Percentiles rank a stretch among this genome's conserved stretches.
Conservation (phyloP, 2,888 invertebrate species). For the Chrysina gloriosa region DNA sequence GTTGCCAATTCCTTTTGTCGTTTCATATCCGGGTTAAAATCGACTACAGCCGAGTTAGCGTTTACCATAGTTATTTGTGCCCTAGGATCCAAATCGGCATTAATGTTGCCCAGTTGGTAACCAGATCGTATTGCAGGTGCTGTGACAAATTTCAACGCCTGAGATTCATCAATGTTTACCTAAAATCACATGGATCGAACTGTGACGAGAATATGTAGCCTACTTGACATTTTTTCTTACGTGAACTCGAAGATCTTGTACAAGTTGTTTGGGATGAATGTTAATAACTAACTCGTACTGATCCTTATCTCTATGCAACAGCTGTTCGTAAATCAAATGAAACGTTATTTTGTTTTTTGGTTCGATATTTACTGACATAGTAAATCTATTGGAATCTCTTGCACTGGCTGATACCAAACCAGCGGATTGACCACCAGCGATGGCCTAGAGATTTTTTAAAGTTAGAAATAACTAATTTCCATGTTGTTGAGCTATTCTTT, state of each 20-base stretch:
- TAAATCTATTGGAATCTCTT: slow-evolving; percentile 77
- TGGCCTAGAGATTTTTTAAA: slow-evolving; percentile 65
- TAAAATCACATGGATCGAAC: slow-evolving; percentile 41
- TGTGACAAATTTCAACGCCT: slow-evolving; percentile 70
- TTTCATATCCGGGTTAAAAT: slow-evolving; percentile 70
- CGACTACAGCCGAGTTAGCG: slow-evolving; percentile 61
- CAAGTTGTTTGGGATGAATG: slow-evolving; percentile 75
- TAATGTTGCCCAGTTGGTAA: slow-evolving; percentile 71
- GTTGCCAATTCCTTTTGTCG: slow-evolving; percentile 70
- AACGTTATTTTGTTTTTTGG: slow-evolving; percentile 73
- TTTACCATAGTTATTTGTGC: slow-evolving; percentile 55
- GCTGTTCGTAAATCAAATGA: slow-evolving; percentile 79
- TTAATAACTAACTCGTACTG: slow-evolving; percentile 77
- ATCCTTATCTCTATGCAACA: slow-evolving; percentile 72
- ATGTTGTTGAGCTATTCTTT: no score
- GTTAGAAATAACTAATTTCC: no score
- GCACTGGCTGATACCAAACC: slow-evolving; percentile 74
- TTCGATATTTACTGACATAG: slow-evolving; percentile 76
- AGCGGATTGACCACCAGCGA: slow-evolving; percentile 70
- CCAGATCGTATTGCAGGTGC: slow-evolving; percentile 75
- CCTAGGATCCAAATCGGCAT: slow-evolving; percentile 64
- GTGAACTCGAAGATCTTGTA: slow-evolving; percentile 73
- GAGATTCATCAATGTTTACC: slow-evolving; percentile 74
- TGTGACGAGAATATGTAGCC: no score
- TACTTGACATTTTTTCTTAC: no score